A percentile compares a stretch with the other conserved stretches of the same genome.
phyloP scores from a whole-genome alignment of 2,888 invertebrate species.

The Brachylomia viminalis region DNA sequence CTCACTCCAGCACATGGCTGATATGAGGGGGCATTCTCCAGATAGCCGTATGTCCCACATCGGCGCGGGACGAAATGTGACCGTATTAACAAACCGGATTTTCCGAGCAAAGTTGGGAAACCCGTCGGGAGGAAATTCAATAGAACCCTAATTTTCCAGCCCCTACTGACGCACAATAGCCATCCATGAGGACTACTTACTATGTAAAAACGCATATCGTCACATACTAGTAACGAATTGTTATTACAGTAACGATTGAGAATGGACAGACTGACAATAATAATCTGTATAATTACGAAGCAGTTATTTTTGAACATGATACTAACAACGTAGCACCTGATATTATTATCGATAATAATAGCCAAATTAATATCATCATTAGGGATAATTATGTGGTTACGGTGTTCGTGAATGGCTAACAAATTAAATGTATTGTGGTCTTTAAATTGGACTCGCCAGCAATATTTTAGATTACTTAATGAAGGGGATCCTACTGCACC shows the following conservation, averaged over 20 bases:
- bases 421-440: slow-evolving; percentile 21
- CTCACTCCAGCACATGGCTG: slow-evolving; percentile 39
- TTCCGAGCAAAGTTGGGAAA: slow-evolving; percentile 70
- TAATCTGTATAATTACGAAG: neutral
- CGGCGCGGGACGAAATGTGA: slow-evolving; percentile 67
- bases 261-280: neutral
- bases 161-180: slow-evolving; percentile 68
- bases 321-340: slow-evolving; percentile 7
- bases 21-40: slow-evolving; percentile 51
- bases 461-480: slow-evolving; percentile 36
- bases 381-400: slow-evolving; percentile 35
- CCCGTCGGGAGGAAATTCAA: slow-evolving; percentile 74
- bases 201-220: slow-evolving; percentile 39
- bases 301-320: slow-evolving; percentile 22
- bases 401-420: slow-evolving; percentile 23
- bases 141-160: slow-evolving; percentile 77
- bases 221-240: slow-evolving; percentile 25
- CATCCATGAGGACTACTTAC: slow-evolving; percentile 52
- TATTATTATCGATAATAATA: slow-evolving; percentile 28
- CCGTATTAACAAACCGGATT: slow-evolving; percentile 78
- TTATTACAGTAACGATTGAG: slow-evolving; percentile 3
- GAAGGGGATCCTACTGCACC: neutral
- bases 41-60: slow-evolving; percentile 58
- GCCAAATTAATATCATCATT: slow-evolving; percentile 41
- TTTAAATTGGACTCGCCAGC: slow-evolving; percentile 18